Conservation (phyloP, 2,113 vertebrate genomes). For the Gila orcuttii region DNA sequence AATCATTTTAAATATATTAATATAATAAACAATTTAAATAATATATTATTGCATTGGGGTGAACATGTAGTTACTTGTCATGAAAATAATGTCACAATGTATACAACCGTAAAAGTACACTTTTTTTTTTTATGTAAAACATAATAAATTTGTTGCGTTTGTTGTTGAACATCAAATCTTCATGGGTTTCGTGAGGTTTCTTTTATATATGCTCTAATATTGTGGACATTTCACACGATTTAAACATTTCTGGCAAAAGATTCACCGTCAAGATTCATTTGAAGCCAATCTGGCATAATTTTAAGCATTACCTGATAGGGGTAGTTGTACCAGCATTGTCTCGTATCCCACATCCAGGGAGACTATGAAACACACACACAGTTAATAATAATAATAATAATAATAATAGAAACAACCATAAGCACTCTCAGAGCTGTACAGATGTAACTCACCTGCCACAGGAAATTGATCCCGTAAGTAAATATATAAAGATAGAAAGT, state of each 20-base stretch:
- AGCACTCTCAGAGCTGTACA: background rate
- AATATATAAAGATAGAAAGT: slow-evolving; percentile 94
- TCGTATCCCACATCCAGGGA: slow-evolving; percentile 95
- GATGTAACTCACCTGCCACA: slow-evolving; percentile 87
- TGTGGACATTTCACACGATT: background rate
- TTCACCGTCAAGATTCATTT: background rate
- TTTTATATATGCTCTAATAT: background rate
- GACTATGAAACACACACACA: slow-evolving; percentile 71
- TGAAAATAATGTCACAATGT: background rate
- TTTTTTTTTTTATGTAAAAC: no score
- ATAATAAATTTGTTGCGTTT: no score
- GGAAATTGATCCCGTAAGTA: slow-evolving; percentile 89
- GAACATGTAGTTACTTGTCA: background rate
- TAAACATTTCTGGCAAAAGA: background rate
- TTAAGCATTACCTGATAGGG: slow-evolving; percentile 87
- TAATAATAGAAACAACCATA: background rate
- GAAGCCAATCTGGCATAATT: background rate
- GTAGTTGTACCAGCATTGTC: slow-evolving; percentile 94
- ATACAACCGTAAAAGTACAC: no score
- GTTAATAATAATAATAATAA: background rate
- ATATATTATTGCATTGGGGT: background rate
- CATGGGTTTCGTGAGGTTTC: background rate
- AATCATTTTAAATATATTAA: no score
- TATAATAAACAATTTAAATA: no score
- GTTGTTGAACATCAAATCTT: no score